phyloP scores from a whole-genome alignment of 2,113 vertebrate species.

The Megaceryle maxima region DNA sequence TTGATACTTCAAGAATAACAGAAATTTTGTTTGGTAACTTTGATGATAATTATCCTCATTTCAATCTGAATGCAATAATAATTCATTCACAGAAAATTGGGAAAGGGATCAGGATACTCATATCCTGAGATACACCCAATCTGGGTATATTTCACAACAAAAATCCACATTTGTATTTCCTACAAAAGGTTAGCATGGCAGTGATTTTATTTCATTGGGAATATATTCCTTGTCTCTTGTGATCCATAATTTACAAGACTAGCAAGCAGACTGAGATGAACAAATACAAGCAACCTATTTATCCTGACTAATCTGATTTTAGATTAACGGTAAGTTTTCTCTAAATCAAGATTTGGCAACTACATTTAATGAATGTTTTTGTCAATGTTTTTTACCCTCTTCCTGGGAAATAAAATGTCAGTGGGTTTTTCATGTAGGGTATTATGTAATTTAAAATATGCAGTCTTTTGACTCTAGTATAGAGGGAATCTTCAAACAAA shows the following conservation, averaged over 20 bases:
- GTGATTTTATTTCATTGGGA: not conserved
- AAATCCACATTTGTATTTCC: not conserved
- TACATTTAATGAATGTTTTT: not conserved
- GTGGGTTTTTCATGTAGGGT: not conserved
- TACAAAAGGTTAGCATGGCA: not conserved
- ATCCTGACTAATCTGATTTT: not conserved
- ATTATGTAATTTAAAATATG: not conserved
- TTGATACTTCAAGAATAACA: not conserved
- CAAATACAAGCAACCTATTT: not conserved
- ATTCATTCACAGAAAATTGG: not conserved
- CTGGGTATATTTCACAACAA: not conserved
- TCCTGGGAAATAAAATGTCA: not conserved
- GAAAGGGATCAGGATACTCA: not conserved
- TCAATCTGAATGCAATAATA: not conserved
- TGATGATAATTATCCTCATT: not conserved
- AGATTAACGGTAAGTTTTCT: not conserved
- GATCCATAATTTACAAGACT: not conserved
- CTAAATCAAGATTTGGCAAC: not conserved
- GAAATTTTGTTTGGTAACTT: not conserved
- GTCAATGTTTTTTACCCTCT: not conserved
- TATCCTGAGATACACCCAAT: not conserved
- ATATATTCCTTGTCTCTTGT: not conserved
- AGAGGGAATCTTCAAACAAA: slow-evolving; percentile 65
- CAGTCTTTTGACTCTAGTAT: not conserved
- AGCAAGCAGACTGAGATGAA: not conserved